These are phyloP conservation scores for Drosophila antonietae DNA, from an alignment of 2,888 invertebrate species.

Conservation along the genomic window DNA sequence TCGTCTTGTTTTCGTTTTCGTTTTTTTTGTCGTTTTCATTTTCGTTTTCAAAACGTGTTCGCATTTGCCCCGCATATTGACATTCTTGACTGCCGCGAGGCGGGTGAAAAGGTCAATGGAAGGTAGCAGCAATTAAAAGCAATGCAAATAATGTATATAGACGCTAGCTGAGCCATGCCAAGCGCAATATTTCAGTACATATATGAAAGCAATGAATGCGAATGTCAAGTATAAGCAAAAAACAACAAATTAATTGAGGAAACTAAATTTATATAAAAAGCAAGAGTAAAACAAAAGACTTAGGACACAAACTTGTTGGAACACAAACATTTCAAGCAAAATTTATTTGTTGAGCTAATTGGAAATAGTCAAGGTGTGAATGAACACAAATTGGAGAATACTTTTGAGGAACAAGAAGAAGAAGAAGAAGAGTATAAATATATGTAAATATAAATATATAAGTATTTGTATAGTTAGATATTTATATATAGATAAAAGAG, in stretches of 20 bases:
- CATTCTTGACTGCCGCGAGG: conserved; percentile 54
- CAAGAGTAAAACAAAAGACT: conserved; percentile 56
- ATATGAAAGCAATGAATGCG: conserved; percentile 5
- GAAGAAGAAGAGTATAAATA: too few relatives aligned
- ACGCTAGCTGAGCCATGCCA: conserved; percentile 14
- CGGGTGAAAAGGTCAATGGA: conserved; percentile 74
- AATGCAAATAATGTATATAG: conserved; percentile 31
- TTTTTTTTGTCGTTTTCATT: conserved; percentile 5
- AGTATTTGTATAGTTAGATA: too few relatives aligned
- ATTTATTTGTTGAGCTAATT: neutral
- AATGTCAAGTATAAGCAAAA: conserved; percentile 12
- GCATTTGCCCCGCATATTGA: conserved; percentile 25
- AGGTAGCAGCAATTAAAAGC: conserved; percentile 64
- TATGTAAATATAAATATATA: too few relatives aligned
- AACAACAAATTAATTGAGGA: conserved; percentile 17
- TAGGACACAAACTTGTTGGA: conserved; percentile 54
- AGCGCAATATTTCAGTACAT: conserved; percentile 16
- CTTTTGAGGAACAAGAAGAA: neutral
- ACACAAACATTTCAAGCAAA: neutral
- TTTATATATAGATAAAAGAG: too few relatives aligned
- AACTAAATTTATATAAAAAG: neutral
- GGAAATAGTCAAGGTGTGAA: neutral
- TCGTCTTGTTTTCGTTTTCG: neutral
- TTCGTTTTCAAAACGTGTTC: conserved; percentile 35
- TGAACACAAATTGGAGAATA: neutral